These are phyloP conservation scores for Chaenogobius annularis DNA, from an alignment of 2,113 vertebrate species.

Conservation along the genomic window DNA sequence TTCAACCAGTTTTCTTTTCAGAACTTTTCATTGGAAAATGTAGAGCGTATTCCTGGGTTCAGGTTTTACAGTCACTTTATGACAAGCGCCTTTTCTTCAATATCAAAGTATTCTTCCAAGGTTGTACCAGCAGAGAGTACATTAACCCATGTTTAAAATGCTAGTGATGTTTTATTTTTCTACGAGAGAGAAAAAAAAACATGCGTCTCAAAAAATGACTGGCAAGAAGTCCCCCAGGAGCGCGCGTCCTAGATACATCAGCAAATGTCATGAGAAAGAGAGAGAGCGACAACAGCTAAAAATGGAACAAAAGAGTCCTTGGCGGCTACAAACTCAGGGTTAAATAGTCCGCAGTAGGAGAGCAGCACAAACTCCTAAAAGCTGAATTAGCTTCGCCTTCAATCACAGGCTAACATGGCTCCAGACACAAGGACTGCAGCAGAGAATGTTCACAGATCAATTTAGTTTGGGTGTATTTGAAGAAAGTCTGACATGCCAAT, in stretches of 20 bases:
- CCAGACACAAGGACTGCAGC: conserved; percentile 19
- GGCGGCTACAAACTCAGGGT: conserved; percentile 56
- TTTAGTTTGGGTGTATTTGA: background rate
- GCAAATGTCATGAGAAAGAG: conserved; percentile 71
- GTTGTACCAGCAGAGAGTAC: conserved; percentile 19
- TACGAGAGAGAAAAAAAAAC: background rate
- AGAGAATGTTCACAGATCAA: background rate
- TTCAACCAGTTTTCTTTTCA: too few species aligned
- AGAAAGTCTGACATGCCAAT: background rate
- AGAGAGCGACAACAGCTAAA: conserved; percentile 57
- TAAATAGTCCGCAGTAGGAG: conserved; percentile 59
- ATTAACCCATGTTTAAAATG: conserved; percentile 50
- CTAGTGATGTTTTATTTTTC: conserved; percentile 32
- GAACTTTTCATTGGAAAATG: too few species aligned
- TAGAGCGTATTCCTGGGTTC: too few species aligned
- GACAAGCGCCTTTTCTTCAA: background rate
- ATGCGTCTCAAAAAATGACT: conserved; percentile 33
- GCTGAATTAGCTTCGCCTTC: conserved; percentile 76
- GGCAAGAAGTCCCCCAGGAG: conserved; percentile 44
- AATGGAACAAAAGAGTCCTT: conserved; percentile 60
- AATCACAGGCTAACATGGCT: conserved; percentile 49
- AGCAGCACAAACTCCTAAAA: conserved; percentile 64
- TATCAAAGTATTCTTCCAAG: conserved; percentile 7
- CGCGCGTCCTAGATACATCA: conserved; percentile 49
- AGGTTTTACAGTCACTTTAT: background rate